Conservation (phyloP, 2,113 vertebrate species). For the Xyrauchen texanus region DNA sequence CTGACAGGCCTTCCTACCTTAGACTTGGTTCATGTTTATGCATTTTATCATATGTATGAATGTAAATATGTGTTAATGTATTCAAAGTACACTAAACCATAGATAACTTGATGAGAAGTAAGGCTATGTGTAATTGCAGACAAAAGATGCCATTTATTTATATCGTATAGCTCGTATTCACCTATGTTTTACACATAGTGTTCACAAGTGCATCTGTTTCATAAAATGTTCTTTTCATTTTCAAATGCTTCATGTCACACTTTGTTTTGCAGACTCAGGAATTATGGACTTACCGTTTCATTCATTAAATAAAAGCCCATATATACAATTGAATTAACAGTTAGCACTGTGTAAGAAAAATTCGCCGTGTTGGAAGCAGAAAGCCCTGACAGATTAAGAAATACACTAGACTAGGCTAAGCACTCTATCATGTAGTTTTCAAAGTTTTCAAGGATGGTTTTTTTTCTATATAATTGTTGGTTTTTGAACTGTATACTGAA, state of each 20-base stretch:
- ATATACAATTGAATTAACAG: background rate
- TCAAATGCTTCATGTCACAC: conserved; percentile 43
- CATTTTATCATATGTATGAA: conserved; percentile 52
- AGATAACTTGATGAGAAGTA: conserved; percentile 45
- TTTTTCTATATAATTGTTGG: too few species aligned
- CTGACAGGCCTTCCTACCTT: conserved; percentile 31
- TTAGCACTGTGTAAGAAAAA: too few species aligned
- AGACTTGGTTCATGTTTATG: conserved; percentile 49
- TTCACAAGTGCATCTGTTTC: conserved; percentile 53
- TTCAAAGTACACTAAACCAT: conserved; percentile 48
- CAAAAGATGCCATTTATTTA: conserved; percentile 57
- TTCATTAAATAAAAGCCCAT: conserved; percentile 6
- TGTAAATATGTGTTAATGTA: conserved; percentile 56
- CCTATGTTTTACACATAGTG: conserved; percentile 54
- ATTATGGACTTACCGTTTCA: too few species aligned
- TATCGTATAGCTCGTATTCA: conserved; percentile 56
- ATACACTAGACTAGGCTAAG: too few species aligned
- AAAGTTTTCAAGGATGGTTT: too few species aligned
- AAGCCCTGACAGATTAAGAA: too few species aligned
- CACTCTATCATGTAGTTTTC: too few species aligned
- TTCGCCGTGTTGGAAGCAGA: too few species aligned
- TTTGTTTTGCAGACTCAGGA: conserved; percentile 36
- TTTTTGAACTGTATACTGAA: too few species aligned
- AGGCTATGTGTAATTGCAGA: conserved; percentile 51
- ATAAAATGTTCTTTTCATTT: conserved; percentile 57